These are phyloP conservation scores for Enteromius thamalakanensis DNA, from an alignment of 2,797 vertebrate species.

Conservation along the genomic window DNA sequence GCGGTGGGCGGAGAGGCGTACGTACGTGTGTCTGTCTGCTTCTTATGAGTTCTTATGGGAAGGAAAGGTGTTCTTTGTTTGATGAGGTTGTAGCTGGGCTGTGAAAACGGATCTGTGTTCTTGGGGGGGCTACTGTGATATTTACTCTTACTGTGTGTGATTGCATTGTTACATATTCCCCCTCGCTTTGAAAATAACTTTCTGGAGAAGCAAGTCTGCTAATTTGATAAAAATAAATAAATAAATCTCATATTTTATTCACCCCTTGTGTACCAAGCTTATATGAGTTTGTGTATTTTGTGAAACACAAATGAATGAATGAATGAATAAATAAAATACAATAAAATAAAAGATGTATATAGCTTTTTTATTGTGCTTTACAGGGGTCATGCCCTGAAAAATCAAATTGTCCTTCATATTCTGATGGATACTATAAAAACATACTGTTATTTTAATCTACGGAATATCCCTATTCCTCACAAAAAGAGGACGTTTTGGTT, in stretches of 20 bases:
- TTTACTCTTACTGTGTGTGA: slow-evolving; percentile 49
- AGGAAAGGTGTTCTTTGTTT: slow-evolving; percentile 56
- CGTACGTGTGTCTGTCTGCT: slow-evolving; percentile 48
- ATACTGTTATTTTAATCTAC: neutral
- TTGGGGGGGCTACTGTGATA: neutral
- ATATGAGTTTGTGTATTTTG: neutral
- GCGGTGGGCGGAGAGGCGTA: slow-evolving; percentile 67
- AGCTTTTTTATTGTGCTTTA: neutral
- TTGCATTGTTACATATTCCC: neutral
- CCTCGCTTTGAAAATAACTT: neutral
- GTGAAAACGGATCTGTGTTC: slow-evolving; percentile 42
- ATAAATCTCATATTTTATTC: neutral
- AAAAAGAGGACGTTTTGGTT: neutral
- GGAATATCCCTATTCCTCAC: neutral
- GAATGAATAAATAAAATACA: too few relatives aligned
- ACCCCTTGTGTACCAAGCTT: neutral
- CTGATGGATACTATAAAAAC: too few relatives aligned
- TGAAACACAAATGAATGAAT: neutral
- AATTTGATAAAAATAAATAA: neutral
- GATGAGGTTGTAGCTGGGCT: slow-evolving; percentile 40
- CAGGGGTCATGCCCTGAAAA: neutral
- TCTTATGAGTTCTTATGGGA: slow-evolving; percentile 34
- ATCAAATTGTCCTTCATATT: neutral
- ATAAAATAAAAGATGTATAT: too few relatives aligned
- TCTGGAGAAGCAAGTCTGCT: neutral